A percentile compares a stretch with the other conserved stretches of the same genome.
These are phyloP conservation scores for Rhabditophanes sp. DNA, from an alignment of 2,888 invertebrate genomes.

Conservation along the genomic window DNA sequence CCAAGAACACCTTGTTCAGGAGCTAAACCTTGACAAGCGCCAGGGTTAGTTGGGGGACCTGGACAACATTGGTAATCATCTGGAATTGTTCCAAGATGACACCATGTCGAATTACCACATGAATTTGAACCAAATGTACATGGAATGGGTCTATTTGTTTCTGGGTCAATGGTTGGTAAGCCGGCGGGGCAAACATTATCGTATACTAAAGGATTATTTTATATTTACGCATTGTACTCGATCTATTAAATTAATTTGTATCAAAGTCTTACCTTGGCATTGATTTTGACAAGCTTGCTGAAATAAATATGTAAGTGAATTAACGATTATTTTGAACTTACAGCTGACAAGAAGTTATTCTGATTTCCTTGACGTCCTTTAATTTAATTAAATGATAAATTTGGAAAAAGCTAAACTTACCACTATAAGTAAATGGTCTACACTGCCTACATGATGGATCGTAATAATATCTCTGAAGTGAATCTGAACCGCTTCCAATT, in stretches of 20 bases:
- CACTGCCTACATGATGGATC: slow-evolving; percentile 16
- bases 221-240: too few relatives aligned
- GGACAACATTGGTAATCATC: slow-evolving; percentile 37
- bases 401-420: too few relatives aligned
- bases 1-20: slow-evolving; percentile 14
- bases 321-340: too few relatives aligned
- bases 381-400: too few relatives aligned
- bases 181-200: slow-evolving; percentile 36
- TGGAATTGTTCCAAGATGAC: slow-evolving; percentile 31
- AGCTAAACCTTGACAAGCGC: slow-evolving; percentile 28
- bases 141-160: slow-evolving; percentile 19
- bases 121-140: slow-evolving; percentile 31
- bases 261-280: slow-evolving; percentile 11
- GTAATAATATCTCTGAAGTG: slow-evolving; percentile 22
- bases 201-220: slow-evolving; percentile 20
- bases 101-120: slow-evolving; percentile 31
- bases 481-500: slow-evolving; percentile 6
- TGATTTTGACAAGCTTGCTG: slow-evolving; percentile 9
- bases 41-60: slow-evolving; percentile 24
- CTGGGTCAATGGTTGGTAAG: slow-evolving; percentile 22
- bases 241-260: too few relatives aligned
- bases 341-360: slow-evolving; percentile 16
- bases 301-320: too few relatives aligned
- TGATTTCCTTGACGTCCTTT: slow-evolving; percentile 13
- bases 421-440: slow-evolving; percentile 10